phyloP scores from a whole-genome alignment of 2,113 vertebrate genomes.

The Hemiprocne comata region DNA sequence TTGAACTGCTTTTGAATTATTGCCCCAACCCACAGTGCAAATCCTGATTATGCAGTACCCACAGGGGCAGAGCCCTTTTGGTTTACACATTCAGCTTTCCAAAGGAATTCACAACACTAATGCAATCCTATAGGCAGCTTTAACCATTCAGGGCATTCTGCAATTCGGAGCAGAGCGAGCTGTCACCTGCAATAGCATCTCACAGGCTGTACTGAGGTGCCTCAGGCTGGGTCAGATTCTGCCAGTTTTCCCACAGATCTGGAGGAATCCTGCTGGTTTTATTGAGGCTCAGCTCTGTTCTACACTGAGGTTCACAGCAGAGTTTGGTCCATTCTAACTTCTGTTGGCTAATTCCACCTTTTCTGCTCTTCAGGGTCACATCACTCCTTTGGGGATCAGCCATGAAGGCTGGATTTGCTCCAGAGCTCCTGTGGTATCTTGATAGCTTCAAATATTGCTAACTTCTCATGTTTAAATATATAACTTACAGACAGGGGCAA shows the following conservation, averaged over 20 bases:
- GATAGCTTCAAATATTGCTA: constrained; percentile 59
- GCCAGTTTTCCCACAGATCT: neutral
- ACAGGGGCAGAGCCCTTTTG: neutral
- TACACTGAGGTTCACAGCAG: neutral
- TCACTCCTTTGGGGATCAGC: neutral
- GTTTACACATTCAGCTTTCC: neutral
- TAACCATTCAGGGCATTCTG: neutral
- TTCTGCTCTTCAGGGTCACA: constrained; percentile 22
- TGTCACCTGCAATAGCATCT: neutral
- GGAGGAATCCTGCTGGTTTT: neutral
- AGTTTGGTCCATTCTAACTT: neutral
- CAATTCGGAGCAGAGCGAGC: neutral
- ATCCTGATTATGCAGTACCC: neutral
- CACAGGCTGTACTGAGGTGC: fast-evolving
- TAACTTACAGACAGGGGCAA: constrained; percentile 65
- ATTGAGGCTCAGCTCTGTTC: neutral
- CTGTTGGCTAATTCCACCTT: neutral
- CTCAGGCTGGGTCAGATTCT: neutral
- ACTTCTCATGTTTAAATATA: constrained; percentile 56
- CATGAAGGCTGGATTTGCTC: neutral
- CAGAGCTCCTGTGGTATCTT: constrained; percentile 61
- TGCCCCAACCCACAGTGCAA: neutral
- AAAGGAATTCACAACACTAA: neutral
- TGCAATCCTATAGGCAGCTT: neutral
- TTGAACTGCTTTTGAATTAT: neutral